These are phyloP conservation scores for Oophaga pumilio DNA, from an alignment of 2,113 vertebrate genomes.

Conservation along the genomic window DNA sequence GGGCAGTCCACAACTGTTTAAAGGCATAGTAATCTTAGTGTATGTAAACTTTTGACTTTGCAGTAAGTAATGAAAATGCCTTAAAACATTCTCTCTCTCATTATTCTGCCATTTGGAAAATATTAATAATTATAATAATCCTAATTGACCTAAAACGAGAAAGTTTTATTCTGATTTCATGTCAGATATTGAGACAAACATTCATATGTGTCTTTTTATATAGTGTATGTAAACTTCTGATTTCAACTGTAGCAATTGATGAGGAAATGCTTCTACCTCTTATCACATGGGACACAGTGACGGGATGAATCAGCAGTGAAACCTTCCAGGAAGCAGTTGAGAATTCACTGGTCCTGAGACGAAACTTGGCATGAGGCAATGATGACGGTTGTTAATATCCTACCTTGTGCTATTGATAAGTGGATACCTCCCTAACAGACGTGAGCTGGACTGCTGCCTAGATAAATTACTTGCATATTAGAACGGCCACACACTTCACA, in stretches of 20 bases:
- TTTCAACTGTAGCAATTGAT: not conserved
- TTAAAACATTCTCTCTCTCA: too few species aligned
- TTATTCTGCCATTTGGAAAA: too few species aligned
- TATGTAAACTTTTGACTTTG: too few species aligned
- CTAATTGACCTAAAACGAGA: too few species aligned
- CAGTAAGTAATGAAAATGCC: too few species aligned
- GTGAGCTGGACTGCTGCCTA: not conserved
- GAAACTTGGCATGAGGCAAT: constrained; percentile 30
- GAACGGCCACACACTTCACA: not conserved
- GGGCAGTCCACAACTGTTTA: too few species aligned
- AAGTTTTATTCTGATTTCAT: too few species aligned
- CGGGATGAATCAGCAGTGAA: constrained; percentile 18
- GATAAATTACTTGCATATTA: not conserved
- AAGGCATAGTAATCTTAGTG: too few species aligned
- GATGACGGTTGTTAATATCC: not conserved
- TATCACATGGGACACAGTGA: not conserved
- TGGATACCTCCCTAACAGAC: not conserved
- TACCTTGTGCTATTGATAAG: constrained; percentile 33
- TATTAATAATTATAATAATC: too few species aligned
- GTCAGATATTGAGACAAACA: too few species aligned
- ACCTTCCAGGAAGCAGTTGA: constrained; percentile 21
- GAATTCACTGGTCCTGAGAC: constrained; percentile 21
- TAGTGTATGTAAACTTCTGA: too few species aligned
- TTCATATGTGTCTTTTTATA: too few species aligned
- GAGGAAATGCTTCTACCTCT: not conserved